A percentile compares a stretch with the other conserved stretches of the same genome.
Evolutionary conservation across 2,113 vertebrate species (phyloP).

Genomic region (Amblyopsis rosae): DNA sequence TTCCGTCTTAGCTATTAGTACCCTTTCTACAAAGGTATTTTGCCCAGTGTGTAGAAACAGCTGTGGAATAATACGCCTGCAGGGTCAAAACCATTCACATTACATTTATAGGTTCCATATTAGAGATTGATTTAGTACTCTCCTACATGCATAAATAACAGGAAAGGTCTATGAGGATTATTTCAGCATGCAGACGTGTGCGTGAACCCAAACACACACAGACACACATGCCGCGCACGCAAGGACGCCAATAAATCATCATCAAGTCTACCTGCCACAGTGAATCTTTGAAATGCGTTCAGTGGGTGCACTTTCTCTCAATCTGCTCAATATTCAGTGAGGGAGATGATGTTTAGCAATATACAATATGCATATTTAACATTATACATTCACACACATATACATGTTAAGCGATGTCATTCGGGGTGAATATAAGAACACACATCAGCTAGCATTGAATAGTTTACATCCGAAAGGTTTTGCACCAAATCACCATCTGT

Average conservation of each 20-base stretch:
- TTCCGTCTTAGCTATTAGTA: neutral
- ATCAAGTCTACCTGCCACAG: constrained; percentile 49
- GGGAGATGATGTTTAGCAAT: constrained; percentile 12
- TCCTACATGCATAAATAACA: constrained; percentile 48
- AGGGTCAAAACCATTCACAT: constrained; percentile 54
- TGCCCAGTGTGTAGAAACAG: constrained; percentile 36
- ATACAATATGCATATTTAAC: no score
- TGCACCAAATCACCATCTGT: neutral
- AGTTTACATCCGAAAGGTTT: constrained; percentile 11
- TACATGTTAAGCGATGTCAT: no score
- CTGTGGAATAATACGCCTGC: constrained; percentile 40
- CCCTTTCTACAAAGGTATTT: constrained; percentile 28
- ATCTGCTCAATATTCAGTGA: constrained; percentile 50
- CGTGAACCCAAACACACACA: neutral
- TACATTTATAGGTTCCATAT: constrained; percentile 33
- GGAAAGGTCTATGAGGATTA: constrained; percentile 28
- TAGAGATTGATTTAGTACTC: constrained; percentile 48
- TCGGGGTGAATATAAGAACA: no score
- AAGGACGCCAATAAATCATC: constrained; percentile 46
- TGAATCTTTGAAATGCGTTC: constrained; percentile 50
- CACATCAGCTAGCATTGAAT: no score
- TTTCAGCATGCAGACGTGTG: constrained; percentile 4
- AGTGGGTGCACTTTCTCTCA: constrained; percentile 38
- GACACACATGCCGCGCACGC: constrained; percentile 6
- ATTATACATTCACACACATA: neutral